Conservation (phyloP, 2,113 vertebrate genomes). For the Eublepharis macularius region DNA sequence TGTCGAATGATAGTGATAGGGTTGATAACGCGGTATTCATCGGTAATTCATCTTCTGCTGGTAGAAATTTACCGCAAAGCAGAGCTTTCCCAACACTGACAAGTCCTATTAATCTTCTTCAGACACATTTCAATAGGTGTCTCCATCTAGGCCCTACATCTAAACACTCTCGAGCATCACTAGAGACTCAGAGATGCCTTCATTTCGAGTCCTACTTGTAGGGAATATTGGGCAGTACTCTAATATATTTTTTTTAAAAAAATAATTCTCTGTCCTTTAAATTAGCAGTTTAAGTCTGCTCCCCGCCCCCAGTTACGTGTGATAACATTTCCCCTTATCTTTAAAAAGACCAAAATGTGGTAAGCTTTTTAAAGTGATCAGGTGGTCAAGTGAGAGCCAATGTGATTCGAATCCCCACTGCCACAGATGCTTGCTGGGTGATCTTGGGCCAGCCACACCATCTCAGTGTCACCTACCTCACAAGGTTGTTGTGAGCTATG, state of each 20-base stretch:
- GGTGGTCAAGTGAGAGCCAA: no score
- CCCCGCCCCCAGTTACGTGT: slow-evolving; percentile 66
- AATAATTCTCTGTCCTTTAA: slow-evolving; percentile 79
- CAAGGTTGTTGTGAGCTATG: background rate
- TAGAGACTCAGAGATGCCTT: slow-evolving; percentile 77
- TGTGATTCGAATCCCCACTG: no score
- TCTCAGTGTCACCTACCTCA: background rate
- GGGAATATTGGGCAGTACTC: slow-evolving; percentile 74
- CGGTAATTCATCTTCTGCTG: slow-evolving; percentile 88
- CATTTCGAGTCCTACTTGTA: slow-evolving; percentile 75
- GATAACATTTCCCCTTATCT: slow-evolving; percentile 59
- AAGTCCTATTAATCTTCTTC: slow-evolving; percentile 90
- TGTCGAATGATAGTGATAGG: slow-evolving; percentile 85
- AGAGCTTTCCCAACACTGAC: slow-evolving; percentile 86
- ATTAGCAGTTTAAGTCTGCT: slow-evolving; percentile 77
- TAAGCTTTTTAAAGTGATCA: slow-evolving; percentile 59
- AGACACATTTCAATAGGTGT: slow-evolving; percentile 90
- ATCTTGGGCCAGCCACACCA: no score
- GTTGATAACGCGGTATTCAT: slow-evolving; percentile 87
- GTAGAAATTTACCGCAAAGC: slow-evolving; percentile 88
- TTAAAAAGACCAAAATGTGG: slow-evolving; percentile 41
- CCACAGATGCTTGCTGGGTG: no score
- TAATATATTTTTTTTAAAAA: slow-evolving; percentile 66
- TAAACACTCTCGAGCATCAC: slow-evolving; percentile 76
- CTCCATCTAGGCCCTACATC: slow-evolving; percentile 84